These are phyloP conservation scores for Phenganax marumi DNA, from an alignment of 92 coral and sea anemone species.

Conservation along the genomic window DNA sequence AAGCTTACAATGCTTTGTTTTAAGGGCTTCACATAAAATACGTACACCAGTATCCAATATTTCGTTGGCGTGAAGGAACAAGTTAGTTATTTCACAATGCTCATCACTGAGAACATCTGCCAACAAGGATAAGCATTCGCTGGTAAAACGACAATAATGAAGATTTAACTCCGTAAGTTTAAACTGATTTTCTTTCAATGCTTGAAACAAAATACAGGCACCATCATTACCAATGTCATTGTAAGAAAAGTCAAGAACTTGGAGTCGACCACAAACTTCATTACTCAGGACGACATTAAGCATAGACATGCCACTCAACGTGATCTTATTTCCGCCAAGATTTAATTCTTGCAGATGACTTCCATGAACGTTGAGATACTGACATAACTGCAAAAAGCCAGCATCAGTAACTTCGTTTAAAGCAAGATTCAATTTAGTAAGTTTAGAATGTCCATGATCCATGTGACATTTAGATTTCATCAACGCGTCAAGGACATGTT, in stretches of 20 bases:
- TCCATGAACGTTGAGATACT: background rate
- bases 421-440: background rate
- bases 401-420: background rate
- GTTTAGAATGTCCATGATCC: background rate
- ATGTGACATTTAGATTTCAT: background rate
- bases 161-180: constrained; percentile 14
- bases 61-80: too few species aligned
- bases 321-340: background rate
- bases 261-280: constrained; percentile 26
- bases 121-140: background rate
- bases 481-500: background rate
- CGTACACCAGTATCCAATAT: too few species aligned
- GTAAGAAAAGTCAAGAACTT: background rate
- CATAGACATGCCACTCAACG: background rate
- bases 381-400: background rate
- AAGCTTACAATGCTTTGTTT: too few species aligned
- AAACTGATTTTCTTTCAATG: background rate
- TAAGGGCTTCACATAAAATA: too few species aligned
- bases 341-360: background rate
- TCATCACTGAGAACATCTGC: background rate
- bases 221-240: constrained; percentile 19
- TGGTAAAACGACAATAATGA: background rate
- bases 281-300: constrained; percentile 10
- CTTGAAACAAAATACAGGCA: constrained; percentile 15
- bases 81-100: too few species aligned